A percentile compares a stretch with the other conserved stretches of the same genome.
These are phyloP conservation scores for Portunus trituberculatus DNA, from an alignment of 1,140 invertebrate genomes.

Conservation along the genomic window DNA sequence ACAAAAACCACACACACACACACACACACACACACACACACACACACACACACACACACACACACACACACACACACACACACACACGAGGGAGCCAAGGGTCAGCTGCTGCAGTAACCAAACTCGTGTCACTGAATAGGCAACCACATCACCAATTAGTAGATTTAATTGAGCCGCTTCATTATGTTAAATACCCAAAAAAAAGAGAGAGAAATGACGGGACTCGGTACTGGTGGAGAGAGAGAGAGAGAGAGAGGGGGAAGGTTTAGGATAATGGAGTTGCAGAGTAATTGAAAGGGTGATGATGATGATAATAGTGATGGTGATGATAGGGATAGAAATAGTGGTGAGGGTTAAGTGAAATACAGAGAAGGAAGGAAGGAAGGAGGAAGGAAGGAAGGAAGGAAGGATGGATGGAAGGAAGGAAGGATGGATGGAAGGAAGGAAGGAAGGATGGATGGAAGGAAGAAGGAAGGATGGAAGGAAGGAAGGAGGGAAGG, in stretches of 20 bases:
- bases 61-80: background rate
- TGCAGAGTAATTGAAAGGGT: too few relatives aligned
- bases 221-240: too few relatives aligned
- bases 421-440: background rate
- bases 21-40: background rate
- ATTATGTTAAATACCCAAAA: background rate
- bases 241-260: too few relatives aligned
- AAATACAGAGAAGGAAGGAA: background rate
- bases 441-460: background rate
- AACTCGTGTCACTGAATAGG: background rate
- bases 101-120: background rate
- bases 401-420: background rate
- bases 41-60: conserved; percentile 35
- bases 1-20: background rate
- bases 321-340: background rate
- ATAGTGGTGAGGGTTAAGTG: background rate
- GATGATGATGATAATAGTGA: background rate
- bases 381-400: background rate
- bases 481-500: background rate
- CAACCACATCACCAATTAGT: background rate
- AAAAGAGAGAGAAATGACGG: background rate
- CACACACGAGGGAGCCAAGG: background rate
- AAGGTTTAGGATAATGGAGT: too few relatives aligned
- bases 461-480: background rate
- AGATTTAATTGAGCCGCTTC: conserved; percentile 33